Evolutionary conservation across 64 coral and sea anemone genomes (phyloP).

Genomic region (Montipora cactus): DNA sequence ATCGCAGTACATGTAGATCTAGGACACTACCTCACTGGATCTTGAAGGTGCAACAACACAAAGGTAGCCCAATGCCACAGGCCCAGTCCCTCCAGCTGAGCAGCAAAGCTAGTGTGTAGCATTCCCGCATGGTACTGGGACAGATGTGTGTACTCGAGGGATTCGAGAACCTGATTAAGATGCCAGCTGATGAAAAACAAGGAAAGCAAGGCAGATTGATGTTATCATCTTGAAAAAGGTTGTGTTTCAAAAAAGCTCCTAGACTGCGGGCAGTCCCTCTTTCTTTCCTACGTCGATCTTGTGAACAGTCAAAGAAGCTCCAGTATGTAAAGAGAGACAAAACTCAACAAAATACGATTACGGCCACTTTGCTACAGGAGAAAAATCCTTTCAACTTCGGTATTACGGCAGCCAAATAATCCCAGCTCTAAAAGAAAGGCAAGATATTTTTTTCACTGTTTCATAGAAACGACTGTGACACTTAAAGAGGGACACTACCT

Average conservation of each 20-base stretch:
- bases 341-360: no score
- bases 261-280: no score
- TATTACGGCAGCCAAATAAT: background rate
- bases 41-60: conserved; percentile 88
- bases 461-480: no score
- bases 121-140: conserved; percentile 71
- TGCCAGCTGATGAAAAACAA: conserved; percentile 82
- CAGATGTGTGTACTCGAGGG: conserved; percentile 88
- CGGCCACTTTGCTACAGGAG: no score
- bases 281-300: no score
- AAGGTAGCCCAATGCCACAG: conserved; percentile 97
- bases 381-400: no score
- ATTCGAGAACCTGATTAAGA: conserved; percentile 82
- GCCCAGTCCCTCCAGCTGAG: conserved; percentile 91
- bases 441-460: no score
- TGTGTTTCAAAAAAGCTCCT: background rate
- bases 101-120: conserved; percentile 90
- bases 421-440: no score
- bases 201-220: background rate
- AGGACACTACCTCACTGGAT: conserved; percentile 62
- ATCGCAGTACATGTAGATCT: no score
- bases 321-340: no score
- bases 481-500: background rate
- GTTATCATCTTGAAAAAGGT: background rate
- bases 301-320: no score